phyloP scores from a whole-genome alignment of 23 tunicate genomes.

The Halocynthia aurantium region DNA sequence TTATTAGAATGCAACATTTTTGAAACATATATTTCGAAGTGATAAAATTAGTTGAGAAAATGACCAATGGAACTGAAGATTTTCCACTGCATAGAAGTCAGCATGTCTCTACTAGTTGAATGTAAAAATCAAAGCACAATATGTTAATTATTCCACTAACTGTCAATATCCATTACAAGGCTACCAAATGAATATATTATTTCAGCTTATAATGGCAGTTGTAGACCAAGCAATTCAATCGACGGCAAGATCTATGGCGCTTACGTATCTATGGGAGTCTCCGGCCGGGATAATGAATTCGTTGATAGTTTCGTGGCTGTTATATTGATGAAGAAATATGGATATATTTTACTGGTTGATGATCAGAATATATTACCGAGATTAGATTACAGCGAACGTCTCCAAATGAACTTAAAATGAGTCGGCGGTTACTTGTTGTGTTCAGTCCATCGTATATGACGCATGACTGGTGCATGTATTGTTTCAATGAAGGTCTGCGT shows the following conservation, averaged over 20 bases:
- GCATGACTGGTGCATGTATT: conserved; percentile 96
- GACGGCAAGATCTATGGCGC: conserved; percentile 85
- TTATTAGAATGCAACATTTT: no score
- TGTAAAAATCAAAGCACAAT: no score
- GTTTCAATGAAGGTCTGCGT: conserved; percentile 95
- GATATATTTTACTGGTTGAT: conserved; percentile 56
- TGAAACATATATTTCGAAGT: no score
- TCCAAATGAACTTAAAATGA: conserved; percentile 52
- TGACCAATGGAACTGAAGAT: no score
- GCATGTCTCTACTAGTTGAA: no score
- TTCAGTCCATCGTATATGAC: conserved; percentile 88
- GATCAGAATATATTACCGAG: conserved; percentile 62
- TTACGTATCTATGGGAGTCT: conserved; percentile 62
- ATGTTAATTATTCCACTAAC: no score
- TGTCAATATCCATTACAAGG: no score
- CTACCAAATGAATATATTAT: no score
- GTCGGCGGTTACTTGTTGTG: conserved; percentile 53
- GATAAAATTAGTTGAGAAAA: no score
- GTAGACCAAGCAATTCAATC: no score
- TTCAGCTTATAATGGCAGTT: no score
- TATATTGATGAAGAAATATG: conserved; percentile 35
- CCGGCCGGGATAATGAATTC: conserved; percentile 47
- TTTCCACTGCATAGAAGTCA: no score
- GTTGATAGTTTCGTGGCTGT: conserved; percentile 41
- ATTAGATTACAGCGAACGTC: conserved; percentile 68